Percentiles rank a stretch among this genome's conserved stretches.
Conservation (phyloP, 2,113 vertebrate genomes). For the Entelurus aequoreus region DNA sequence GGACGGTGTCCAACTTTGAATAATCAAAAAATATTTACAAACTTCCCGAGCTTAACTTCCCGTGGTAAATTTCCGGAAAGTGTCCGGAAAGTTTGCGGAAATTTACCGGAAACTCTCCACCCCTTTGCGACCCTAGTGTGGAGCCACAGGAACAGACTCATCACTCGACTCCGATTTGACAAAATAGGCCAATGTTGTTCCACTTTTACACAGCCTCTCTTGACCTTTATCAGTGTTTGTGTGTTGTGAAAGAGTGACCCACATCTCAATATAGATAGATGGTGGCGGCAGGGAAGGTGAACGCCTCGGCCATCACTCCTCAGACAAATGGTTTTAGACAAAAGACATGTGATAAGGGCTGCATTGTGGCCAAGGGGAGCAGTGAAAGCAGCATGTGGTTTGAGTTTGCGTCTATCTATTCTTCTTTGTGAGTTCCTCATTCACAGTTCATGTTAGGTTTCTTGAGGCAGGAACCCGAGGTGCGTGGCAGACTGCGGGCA, state of each 20-base stretch:
- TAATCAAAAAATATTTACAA: too few relatives aligned
- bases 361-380: constrained; percentile 15
- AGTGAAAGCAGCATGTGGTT: not conserved
- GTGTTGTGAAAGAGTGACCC: constrained; percentile 13
- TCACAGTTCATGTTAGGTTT: constrained; percentile 15
- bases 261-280: constrained; percentile 15
- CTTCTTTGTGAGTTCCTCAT: constrained; percentile 19
- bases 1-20: too few relatives aligned
- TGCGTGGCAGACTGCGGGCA: too few relatives aligned
- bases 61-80: too few relatives aligned
- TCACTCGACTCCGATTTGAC: constrained; percentile 36
- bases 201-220: constrained; percentile 34
- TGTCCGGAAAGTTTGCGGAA: too few relatives aligned
- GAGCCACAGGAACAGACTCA: not conserved
- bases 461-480: too few relatives aligned
- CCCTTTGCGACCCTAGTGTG: too few relatives aligned
- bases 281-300: constrained; percentile 12
- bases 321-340: constrained; percentile 10
- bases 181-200: constrained; percentile 43
- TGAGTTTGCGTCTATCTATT: constrained; percentile 29
- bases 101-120: too few relatives aligned
- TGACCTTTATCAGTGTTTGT: constrained; percentile 30
- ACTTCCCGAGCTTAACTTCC: too few relatives aligned
- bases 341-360: constrained; percentile 13
- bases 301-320: constrained; percentile 26